These are phyloP conservation scores for Sphaerodactylus townsendi DNA, from an alignment of 2,113 vertebrate genomes.

Conservation along the genomic window DNA sequence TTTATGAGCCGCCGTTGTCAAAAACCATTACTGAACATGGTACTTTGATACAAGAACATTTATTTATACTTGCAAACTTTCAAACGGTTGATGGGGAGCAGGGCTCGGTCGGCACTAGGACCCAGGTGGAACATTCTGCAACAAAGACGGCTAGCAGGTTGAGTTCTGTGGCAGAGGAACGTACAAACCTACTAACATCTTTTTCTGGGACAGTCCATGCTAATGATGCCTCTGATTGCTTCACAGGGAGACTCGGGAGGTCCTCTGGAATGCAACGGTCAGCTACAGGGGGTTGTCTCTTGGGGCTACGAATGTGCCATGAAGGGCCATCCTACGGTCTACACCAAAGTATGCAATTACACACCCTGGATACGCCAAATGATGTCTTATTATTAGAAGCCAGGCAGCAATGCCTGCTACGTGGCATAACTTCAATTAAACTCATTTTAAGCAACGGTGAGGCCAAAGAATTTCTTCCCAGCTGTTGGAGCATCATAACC, in stretches of 20 bases:
- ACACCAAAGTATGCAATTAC: not conserved
- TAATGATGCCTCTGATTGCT: not conserved
- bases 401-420: not conserved
- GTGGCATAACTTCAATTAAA: not conserved
- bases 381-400: not conserved
- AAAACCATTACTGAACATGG: too few species aligned
- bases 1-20: too few species aligned
- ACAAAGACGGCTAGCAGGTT: too few species aligned
- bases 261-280: slow-evolving; percentile 61
- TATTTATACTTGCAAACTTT: too few species aligned
- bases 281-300: slow-evolving; percentile 66
- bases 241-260: slow-evolving; percentile 34
- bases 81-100: too few species aligned
- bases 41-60: too few species aligned
- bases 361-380: not conserved
- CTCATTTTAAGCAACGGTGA: not conserved
- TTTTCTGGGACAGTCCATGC: too few species aligned
- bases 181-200: too few species aligned
- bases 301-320: not conserved
- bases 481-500: not conserved
- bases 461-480: too few species aligned
- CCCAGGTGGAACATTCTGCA: too few species aligned
- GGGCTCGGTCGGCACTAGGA: too few species aligned
- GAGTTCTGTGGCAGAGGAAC: too few species aligned
- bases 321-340: slow-evolving; percentile 37